Evolutionary conservation across 2,888 invertebrate genomes (phyloP), one percentile per base, ranked within the genome.

Genomic region (Diadromus collaris): DNA sequence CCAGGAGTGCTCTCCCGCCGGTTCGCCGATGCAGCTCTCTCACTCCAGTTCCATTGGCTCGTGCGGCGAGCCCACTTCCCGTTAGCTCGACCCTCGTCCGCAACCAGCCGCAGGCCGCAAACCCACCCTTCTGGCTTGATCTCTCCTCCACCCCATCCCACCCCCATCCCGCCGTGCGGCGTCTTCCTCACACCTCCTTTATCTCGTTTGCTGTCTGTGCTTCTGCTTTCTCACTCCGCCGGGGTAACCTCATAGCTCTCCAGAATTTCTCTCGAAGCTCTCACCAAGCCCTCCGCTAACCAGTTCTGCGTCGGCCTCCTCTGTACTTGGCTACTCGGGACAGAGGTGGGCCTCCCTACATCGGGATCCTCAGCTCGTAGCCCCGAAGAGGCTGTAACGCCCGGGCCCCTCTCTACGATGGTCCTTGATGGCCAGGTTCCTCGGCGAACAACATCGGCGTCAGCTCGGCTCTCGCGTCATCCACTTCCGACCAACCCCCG

Each of bases 81-180:
- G 86, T 84, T 84, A 85, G 83, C 85, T 84, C 86, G 83, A 83
- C 83, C 84, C 85, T 84, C 84, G 83, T 83, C 84, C 83, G 79
- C 83, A 86, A 86, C 86, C 83, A 86, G 85, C 87, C 87, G 83
- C 87, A 87, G 86, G 87, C 87, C 86, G 83, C 86, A 85, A 84
- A 81, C 85, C 81, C 83, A 80, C 76, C 78, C 83, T 82, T 79
- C 82, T 82, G 81, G 65, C 68, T 78, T 68, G 38, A 60, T 34
- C 54, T 75, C 70, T 41, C 75, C 16, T 24, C 72, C 27, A 24
- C 61, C 46, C 63, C 61, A 16, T 24, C 13, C 6, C n/a, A n/a
- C 24, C 72, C 0, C 24, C 21, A 19, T 51, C 16, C 27, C 54
- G 16, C 29, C 68, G 48, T 44, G 44, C 46, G 10, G 48, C 38